These are phyloP conservation scores for Rhinoptilus africanus DNA, from an alignment of 2,113 vertebrate genomes.

Conservation along the genomic window DNA sequence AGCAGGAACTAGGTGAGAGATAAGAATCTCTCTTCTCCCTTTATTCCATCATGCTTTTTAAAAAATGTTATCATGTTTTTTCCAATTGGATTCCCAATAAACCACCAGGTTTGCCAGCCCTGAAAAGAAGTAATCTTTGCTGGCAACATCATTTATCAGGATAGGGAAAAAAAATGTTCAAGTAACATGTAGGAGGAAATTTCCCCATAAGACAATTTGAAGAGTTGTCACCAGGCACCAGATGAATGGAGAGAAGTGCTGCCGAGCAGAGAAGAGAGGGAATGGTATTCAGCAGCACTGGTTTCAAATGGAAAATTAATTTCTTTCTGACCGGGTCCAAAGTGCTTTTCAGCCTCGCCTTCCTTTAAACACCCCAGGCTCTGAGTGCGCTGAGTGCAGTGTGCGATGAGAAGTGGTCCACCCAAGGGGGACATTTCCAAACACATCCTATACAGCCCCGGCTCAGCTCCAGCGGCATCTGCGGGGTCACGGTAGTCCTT, in stretches of 20 bases:
- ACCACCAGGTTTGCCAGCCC: background rate
- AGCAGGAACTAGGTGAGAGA: background rate
- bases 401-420: background rate
- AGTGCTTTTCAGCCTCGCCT: background rate
- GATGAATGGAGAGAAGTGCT: background rate
- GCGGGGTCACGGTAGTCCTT: accelerated
- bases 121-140: background rate
- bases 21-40: background rate
- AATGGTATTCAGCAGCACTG: background rate
- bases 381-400: accelerated
- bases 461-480: background rate
- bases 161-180: background rate
- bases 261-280: background rate
- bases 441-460: accelerated
- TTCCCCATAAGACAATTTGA: background rate
- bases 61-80: background rate
- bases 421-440: background rate
- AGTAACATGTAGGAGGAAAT: conserved; percentile 24
- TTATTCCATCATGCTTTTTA: background rate
- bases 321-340: background rate
- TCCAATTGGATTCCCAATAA: background rate
- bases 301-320: background rate
- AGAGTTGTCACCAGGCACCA: background rate
- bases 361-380: background rate
- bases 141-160: background rate